A percentile compares a stretch with the other conserved stretches of the same genome.
Conservation (phyloP, 2,113 vertebrate species). For the Sinocyclocheilus rhinocerous region DNA sequence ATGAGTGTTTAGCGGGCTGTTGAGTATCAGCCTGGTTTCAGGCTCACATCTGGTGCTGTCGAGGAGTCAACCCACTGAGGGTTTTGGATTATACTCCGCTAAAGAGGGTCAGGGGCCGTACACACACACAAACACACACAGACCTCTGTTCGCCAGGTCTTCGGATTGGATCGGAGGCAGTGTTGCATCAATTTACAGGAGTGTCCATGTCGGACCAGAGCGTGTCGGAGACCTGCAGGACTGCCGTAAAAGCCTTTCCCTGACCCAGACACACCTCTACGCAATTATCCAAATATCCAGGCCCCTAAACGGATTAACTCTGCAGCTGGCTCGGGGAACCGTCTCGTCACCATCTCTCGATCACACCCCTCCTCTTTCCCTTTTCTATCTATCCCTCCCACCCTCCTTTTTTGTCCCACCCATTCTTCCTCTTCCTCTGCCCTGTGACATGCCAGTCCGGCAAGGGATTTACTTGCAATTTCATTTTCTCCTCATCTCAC, state of each 20-base stretch:
- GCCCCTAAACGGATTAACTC: conserved; percentile 35
- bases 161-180: background rate
- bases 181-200: background rate
- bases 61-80: conserved; percentile 33
- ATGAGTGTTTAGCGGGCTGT: conserved; percentile 27
- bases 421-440: conserved; percentile 6
- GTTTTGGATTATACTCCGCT: conserved; percentile 38
- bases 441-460: conserved; percentile 7
- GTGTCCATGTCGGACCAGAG: background rate
- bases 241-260: background rate
- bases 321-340: conserved; percentile 1
- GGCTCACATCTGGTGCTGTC: conserved; percentile 53
- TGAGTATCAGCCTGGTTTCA: conserved; percentile 46
- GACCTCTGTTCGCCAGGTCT: background rate
- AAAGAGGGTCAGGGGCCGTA: conserved; percentile 33
- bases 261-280: conserved; percentile 22
- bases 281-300: background rate
- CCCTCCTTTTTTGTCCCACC: background rate
- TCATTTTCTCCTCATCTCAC: conserved; percentile 39
- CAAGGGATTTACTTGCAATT: conserved; percentile 43
- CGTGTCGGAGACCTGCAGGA: background rate
- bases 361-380: conserved; percentile 8
- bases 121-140: conserved; percentile 1
- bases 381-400: background rate
- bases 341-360: conserved; percentile 14